Conservation (phyloP, 2,888 invertebrate genomes). For the Drosophila cracens region DNA sequence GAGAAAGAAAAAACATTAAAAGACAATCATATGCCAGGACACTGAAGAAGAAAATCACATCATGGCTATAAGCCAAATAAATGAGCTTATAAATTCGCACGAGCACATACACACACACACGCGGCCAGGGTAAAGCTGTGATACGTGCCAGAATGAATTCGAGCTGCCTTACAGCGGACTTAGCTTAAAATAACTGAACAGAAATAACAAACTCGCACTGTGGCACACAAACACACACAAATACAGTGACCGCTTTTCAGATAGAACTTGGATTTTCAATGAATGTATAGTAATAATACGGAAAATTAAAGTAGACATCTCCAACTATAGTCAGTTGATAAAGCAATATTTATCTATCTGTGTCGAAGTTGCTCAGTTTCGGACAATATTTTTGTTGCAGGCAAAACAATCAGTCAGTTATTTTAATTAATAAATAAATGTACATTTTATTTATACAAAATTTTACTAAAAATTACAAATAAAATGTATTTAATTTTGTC, state of each 20-base stretch:
- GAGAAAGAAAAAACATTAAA: slow-evolving; percentile 29
- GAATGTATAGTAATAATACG: not conserved
- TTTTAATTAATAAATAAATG: not conserved
- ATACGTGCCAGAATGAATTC: slow-evolving; percentile 68
- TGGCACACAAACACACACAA: not conserved
- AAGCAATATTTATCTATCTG: not conserved
- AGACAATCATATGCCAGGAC: slow-evolving; percentile 17
- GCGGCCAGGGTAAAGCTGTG: slow-evolving; percentile 5
- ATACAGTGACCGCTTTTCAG: not conserved
- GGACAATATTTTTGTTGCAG: not conserved
- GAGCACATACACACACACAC: slow-evolving; percentile 20
- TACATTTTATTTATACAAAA: not conserved
- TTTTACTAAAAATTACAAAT: not conserved
- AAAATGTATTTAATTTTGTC: not conserved
- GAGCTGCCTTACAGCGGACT: slow-evolving; percentile 64
- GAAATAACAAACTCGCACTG: slow-evolving; percentile 31
- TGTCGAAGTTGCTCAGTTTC: not conserved
- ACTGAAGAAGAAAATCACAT: slow-evolving; percentile 28
- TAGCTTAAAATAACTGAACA: slow-evolving; percentile 70
- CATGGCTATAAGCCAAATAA: slow-evolving; percentile 45
- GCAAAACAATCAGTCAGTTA: not conserved
- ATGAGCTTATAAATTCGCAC: slow-evolving; percentile 64
- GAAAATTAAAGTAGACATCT: not conserved
- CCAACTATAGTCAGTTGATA: not conserved
- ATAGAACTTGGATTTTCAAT: not conserved